Percentiles rank a stretch among this genome's conserved stretches.
Conservation (phyloP, 2,797 vertebrate species). For the Mycteria americana region DNA sequence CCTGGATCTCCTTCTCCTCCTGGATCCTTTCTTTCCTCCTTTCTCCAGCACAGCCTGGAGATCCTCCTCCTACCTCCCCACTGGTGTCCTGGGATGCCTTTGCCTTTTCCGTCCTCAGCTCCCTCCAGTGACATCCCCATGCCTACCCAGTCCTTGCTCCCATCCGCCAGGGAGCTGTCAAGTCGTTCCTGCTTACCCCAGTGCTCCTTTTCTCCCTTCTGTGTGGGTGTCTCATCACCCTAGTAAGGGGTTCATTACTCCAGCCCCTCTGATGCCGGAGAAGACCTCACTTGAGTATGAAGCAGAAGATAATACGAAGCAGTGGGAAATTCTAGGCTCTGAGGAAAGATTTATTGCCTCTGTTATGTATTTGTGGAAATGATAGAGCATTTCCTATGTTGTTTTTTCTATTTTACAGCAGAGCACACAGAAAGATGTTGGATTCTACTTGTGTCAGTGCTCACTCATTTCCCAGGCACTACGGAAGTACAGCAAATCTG, state of each 20-base stretch:
- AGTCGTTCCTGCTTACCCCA: accelerated
- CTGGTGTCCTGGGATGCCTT: not conserved
- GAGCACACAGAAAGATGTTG: not conserved
- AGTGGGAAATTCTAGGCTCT: not conserved
- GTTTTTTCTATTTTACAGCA: not conserved
- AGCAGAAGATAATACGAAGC: not conserved
- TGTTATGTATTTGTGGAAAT: not conserved
- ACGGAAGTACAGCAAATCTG: not conserved
- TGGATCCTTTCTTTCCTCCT: no score
- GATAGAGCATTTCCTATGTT: not conserved
- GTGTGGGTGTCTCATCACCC: not conserved
- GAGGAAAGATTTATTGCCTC: not conserved
- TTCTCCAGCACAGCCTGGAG: no score
- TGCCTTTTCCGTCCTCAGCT: not conserved
- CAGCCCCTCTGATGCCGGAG: not conserved
- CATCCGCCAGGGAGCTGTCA: not conserved
- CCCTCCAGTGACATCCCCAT: not conserved
- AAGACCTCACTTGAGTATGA: not conserved
- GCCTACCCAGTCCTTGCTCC: not conserved
- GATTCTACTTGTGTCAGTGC: not conserved
- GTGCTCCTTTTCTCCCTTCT: not conserved
- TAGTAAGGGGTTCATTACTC: not conserved
- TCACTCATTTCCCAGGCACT: not conserved
- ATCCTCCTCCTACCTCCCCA: not conserved
- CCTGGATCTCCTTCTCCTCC: no score